Evolutionary conservation across 1,140 invertebrate genomes (phyloP).

Genomic region (Mamestra configurata): DNA sequence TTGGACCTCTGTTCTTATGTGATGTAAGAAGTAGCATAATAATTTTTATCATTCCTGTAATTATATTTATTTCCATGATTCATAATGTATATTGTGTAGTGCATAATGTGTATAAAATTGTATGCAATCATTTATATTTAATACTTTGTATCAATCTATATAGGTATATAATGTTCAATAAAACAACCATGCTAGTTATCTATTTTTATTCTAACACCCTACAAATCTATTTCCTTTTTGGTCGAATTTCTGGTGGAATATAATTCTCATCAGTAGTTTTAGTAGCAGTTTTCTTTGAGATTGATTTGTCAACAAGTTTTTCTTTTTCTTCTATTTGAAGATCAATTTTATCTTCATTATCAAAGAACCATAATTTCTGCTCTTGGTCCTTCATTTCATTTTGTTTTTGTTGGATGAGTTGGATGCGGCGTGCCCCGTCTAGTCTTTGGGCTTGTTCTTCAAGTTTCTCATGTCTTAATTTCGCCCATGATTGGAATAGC

Average conservation of each 20-base stretch:
- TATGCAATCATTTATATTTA: no score
- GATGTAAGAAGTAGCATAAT: neutral
- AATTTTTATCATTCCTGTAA: neutral
- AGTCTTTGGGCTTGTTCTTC: conserved; percentile 89
- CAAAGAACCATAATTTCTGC: conserved; percentile 93
- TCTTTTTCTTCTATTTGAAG: conserved; percentile 90
- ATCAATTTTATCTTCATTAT: conserved; percentile 92
- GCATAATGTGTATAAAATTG: no score
- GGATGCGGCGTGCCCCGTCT: conserved; percentile 86
- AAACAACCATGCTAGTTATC: conserved; percentile 32
- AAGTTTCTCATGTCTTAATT: conserved; percentile 88
- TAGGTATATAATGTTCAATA: conserved; percentile 17
- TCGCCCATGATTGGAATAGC: conserved; percentile 89
- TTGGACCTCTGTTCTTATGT: neutral
- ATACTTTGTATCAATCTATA: neutral
- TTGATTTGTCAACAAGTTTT: conserved; percentile 83
- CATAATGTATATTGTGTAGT: no score
- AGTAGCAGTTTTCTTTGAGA: conserved; percentile 81
- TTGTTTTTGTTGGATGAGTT: conserved; percentile 89
- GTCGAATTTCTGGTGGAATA: conserved; percentile 90
- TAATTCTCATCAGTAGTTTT: conserved; percentile 89
- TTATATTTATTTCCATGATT: no score
- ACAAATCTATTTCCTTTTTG: conserved; percentile 64
- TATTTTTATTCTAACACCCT: conserved; percentile 38
- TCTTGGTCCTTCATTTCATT: conserved; percentile 89